Base-by-base conservation (phyloP, 1,140 invertebrate species). In the Caenorhabditis remanei region DNA sequence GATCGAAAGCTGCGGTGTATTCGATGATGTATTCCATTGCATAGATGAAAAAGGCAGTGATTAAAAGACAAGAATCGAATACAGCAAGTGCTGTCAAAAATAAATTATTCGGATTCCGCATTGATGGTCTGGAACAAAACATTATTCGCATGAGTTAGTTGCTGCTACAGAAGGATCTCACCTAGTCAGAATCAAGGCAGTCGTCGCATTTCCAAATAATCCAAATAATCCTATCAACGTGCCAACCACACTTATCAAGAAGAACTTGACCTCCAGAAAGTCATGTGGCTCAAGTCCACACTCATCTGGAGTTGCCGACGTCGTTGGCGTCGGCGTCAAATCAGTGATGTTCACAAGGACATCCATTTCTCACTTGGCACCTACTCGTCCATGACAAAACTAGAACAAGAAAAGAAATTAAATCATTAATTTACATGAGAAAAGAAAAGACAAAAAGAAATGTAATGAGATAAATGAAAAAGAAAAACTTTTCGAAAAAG, bases 101-200 rank as follows among this genome's bases (percentile, higher is more conserved):
- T 91, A 96, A 97, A 93, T 98, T 98, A 89, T 98, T 97, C 89
- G 96, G 97, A 11, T 96, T 97, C 89, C 95, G 95, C 97, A 98
- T 98, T 91, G 97, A 96, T 0, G 96, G 96, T 53, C 96, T 94
- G 16, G 95, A 96, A 75, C 2, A 83, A 24, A 48, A 79, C 16
- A 79, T 16, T 6, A 71, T 7, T 6, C 65, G 32, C 13, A 16
- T 7, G n/a, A 32, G 9, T 1, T 71, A 8, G 13, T 40, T 13
- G 32, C 14, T 43, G 8, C 16, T 14, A 19, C 13, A 79, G 32
- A 53, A 61, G 32, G 32, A 4, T 2, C 43, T 40, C 21, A 89
- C 88, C 88, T 85, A 32, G 92, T 93, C 11, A 98, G 94, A 46
- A 98, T 97, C 32, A 97, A 95, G 94, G 97, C 96, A 0, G 96